Evolutionary conservation across 2,888 invertebrate species (phyloP).

Genomic region (Nomada lathburiana): DNA sequence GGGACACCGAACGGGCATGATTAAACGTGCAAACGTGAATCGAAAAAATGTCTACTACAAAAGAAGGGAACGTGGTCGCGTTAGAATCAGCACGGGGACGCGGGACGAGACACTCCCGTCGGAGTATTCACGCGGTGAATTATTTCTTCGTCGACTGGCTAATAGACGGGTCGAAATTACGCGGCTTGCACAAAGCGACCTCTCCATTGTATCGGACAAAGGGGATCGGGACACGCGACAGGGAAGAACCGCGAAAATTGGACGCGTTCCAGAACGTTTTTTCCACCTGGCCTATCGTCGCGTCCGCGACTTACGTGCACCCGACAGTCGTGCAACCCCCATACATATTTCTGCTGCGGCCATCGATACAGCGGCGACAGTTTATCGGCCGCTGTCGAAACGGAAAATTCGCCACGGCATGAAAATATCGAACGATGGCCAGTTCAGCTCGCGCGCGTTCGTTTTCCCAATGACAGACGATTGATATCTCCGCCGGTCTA

Average conservation of each 20-base stretch:
- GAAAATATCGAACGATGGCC: constrained; percentile 14
- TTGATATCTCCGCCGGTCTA: constrained; percentile 5
- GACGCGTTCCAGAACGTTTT: constrained; percentile 41
- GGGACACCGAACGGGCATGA: background rate
- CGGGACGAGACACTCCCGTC: background rate
- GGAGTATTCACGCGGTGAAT: constrained; percentile 32
- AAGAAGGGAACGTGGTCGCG: background rate
- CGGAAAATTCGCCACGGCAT: constrained; percentile 3
- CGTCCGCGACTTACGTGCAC: constrained; percentile 23
- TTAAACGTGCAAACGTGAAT: background rate
- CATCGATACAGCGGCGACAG: constrained; percentile 3
- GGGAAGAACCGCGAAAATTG: constrained; percentile 47
- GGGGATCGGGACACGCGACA: constrained; percentile 22
- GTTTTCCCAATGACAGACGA: background rate
- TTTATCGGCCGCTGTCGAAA: constrained; percentile 17
- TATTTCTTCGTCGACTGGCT: constrained; percentile 40
- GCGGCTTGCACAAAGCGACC: constrained; percentile 38
- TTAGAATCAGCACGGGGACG: background rate
- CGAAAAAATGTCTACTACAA: background rate
- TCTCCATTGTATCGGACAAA: constrained; percentile 44
- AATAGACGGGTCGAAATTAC: constrained; percentile 46
- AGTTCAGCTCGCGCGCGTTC: background rate
- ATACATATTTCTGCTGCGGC: background rate
- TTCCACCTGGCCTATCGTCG: background rate
- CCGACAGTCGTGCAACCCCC: constrained; percentile 3